phyloP scores from a whole-genome alignment of 2,888 invertebrate species.

The Sabellastarte sp. region DNA sequence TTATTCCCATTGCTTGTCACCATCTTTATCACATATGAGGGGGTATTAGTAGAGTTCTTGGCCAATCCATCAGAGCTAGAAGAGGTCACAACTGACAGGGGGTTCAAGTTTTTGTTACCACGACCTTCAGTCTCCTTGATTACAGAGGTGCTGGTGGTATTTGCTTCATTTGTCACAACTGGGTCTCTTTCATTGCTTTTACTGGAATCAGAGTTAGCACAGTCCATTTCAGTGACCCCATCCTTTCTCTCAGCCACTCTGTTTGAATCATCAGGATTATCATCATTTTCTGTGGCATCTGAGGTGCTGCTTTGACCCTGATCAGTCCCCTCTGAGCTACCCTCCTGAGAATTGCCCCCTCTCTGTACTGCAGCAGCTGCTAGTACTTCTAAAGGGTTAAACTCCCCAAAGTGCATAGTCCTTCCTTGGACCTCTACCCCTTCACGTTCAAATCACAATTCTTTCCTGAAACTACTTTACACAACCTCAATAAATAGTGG shows the following conservation, averaged over 20 bases:
- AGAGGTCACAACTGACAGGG: not conserved
- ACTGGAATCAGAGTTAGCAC: no score
- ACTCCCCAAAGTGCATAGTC: conserved; percentile 4
- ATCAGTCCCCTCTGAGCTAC: not conserved
- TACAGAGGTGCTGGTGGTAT: no score
- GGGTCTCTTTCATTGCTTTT: not conserved
- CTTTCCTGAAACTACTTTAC: no score
- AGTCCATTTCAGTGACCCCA: no score
- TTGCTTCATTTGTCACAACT: not conserved
- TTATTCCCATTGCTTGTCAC: not conserved
- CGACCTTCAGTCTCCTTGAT: not conserved
- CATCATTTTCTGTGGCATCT: not conserved
- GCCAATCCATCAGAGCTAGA: not conserved
- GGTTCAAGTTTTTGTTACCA: not conserved
- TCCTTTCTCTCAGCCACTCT: not conserved
- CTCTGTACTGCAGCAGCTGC: not conserved
- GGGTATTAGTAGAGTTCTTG: not conserved
- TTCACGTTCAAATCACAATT: no score
- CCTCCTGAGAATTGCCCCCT: not conserved
- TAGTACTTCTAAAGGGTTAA: conserved; percentile 1
- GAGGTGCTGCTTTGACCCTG: not conserved
- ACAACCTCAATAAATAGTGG: no score
- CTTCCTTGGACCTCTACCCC: no score
- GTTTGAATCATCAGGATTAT: no score
- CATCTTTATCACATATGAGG: not conserved